phyloP scores from a whole-genome alignment of 2,888 invertebrate species.

The Pristionchus arcanus region DNA sequence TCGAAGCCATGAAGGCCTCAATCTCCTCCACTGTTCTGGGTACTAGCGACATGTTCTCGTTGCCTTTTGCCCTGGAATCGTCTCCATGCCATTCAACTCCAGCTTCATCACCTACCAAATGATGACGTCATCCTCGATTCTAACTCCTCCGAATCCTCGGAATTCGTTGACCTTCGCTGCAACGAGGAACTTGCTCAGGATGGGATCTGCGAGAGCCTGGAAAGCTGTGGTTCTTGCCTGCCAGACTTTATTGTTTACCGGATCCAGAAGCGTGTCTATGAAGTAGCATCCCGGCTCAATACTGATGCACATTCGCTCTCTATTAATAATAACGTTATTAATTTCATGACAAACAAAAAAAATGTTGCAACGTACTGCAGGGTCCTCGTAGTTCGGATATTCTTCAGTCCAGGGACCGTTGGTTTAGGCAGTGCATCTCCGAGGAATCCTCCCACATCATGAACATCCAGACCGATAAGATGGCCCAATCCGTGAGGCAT shows the following conservation, averaged over 20 bases:
- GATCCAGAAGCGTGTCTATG: conserved; percentile 83
- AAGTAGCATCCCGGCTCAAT: conserved; percentile 99
- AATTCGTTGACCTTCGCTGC: conserved; percentile 87
- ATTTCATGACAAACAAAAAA: no score
- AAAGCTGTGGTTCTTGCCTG: conserved; percentile 79
- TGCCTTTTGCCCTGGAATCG: conserved; percentile 84
- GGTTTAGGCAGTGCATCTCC: conserved; percentile 83
- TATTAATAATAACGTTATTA: not conserved
- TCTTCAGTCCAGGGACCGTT: conserved; percentile 85
- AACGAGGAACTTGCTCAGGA: conserved; percentile 87
- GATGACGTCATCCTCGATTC: conserved; percentile 95
- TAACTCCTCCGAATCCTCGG: conserved; percentile 90
- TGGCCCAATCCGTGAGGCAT: conserved; percentile 98
- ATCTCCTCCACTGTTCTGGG: conserved; percentile 87
- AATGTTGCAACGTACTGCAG: no score
- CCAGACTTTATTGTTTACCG: conserved; percentile 80
- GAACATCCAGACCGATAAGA: conserved; percentile 94
- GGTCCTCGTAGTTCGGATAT: conserved; percentile 89
- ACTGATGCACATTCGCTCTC: conserved; percentile 84
- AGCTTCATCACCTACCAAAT: conserved; percentile 84
- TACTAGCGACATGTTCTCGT: conserved; percentile 88
- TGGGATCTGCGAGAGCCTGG: conserved; percentile 87
- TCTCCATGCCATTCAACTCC: not conserved
- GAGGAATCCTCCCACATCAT: conserved; percentile 96
- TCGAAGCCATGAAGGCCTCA: conserved; percentile 76